Base-by-base conservation (phyloP, 2,888 invertebrate species). In the Cheilosia grossa region DNA sequence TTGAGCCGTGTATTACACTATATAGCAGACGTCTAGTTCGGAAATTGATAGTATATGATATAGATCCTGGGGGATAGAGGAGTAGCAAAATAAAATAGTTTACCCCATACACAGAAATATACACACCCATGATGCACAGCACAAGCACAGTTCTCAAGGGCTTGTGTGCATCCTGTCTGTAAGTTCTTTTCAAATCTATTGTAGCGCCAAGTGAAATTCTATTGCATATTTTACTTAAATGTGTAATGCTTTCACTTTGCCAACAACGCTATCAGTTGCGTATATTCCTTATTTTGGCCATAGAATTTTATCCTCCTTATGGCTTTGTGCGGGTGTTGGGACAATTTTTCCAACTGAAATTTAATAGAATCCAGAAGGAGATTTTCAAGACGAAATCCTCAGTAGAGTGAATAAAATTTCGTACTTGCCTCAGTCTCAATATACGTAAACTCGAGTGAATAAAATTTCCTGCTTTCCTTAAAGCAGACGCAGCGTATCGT, bases 11-110 rank as follows among this genome's bases (percentile, higher is more conserved):
- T 78, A 82, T 72, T 78, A 82, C 82, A 78, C 64, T 40, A 72
- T 82, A 78, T 78, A 78, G 66, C 70, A 72, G 72, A 82, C 72
- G 66, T 72, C 72, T 82, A 72, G 70, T 82, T 42, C 72, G 82
- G 82, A 72, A 77, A 78, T 82, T 82, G 82, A 82, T 82, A 82
- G 82, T 72, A 67, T 59, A 44, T 17, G 72, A 49, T 78, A 78
- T 78, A 66, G 72, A 66, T 78, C 77, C 82, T 61, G 21, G 47
- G 77, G 59, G 78, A 33, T 66, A 59, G 63, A 30, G 17, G 13
- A 30, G 17, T 42, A 73, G 30, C 54, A 56, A 17, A 40, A 49
- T 37, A 49, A 53, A 27, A 70, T 64, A 77, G 69, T 58, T 58
- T 59, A 70, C 21, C 49, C 58, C 56, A 7, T 24, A 37, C 13